Conservation (phyloP, 2,113 vertebrate species). For the Archilochus colubris region DNA sequence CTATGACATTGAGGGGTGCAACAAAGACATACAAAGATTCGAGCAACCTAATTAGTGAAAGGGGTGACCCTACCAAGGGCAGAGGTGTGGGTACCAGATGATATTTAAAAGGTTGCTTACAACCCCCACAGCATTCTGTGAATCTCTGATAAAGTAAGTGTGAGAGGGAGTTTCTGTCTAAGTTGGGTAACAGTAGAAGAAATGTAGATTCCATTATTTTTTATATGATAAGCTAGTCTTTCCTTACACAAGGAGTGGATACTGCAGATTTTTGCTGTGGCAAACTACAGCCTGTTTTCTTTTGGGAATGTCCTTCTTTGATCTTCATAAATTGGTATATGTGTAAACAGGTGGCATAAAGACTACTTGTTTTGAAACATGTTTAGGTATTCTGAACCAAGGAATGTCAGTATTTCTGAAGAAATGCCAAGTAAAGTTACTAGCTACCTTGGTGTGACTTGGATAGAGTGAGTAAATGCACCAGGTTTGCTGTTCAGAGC, state of each 20-base stretch:
- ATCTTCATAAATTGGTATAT: neutral
- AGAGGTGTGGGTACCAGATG: neutral
- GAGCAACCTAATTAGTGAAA: neutral
- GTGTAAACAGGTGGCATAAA: neutral
- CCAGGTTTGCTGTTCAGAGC: neutral
- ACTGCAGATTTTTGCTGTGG: neutral
- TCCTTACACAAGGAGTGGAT: neutral
- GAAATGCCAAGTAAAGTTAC: neutral
- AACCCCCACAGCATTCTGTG: neutral
- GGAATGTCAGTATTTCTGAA: neutral
- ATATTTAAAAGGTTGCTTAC: neutral
- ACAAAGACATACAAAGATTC: neutral
- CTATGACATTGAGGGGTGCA: accelerated
- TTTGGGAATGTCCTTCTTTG: neutral
- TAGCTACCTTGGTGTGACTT: neutral
- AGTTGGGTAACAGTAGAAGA: neutral
- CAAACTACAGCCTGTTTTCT: neutral
- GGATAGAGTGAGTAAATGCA: neutral
- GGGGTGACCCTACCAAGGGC: neutral
- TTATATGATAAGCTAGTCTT: neutral
- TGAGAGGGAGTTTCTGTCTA: neutral
- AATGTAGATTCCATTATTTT: neutral
- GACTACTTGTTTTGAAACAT: neutral
- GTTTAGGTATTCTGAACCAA: neutral
- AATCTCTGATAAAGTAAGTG: neutral